phyloP scores from a whole-genome alignment of 2,113 vertebrate species.

The Pelecanus crispus region DNA sequence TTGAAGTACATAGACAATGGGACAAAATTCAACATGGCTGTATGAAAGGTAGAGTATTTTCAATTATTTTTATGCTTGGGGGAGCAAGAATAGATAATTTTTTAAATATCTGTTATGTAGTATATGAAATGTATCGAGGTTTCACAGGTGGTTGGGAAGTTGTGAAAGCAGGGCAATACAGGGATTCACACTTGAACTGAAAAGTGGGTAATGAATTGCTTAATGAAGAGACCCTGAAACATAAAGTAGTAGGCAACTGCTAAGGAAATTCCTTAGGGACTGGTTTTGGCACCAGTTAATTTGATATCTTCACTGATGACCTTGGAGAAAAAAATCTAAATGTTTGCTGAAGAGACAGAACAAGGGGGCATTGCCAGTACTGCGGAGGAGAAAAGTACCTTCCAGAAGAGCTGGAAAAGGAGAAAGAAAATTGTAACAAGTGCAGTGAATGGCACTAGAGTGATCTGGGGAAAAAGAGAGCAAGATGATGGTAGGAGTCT shows the following conservation, averaged over 20 bases:
- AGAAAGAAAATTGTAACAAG: neutral
- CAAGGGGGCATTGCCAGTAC: neutral
- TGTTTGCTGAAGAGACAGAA: neutral
- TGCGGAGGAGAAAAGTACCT: neutral
- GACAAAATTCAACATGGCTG: neutral
- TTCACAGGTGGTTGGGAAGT: neutral
- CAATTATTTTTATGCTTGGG: neutral
- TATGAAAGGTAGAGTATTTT: neutral
- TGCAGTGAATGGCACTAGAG: neutral
- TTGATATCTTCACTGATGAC: neutral
- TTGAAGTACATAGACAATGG: neutral
- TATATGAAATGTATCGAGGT: neutral
- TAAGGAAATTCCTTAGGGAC: neutral
- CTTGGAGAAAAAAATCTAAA: constrained; percentile 3
- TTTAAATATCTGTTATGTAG: neutral
- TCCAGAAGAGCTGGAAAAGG: neutral
- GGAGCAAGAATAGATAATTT: neutral
- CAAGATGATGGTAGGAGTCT: neutral
- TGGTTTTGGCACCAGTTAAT: neutral
- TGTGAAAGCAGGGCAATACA: neutral
- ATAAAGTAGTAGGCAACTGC: neutral
- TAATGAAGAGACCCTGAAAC: neutral
- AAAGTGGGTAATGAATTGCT: neutral
- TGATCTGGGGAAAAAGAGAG: neutral
- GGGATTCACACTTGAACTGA: neutral